phyloP scores from a whole-genome alignment of 2,113 vertebrate genomes.

The Shinisaurus crocodilurus region DNA sequence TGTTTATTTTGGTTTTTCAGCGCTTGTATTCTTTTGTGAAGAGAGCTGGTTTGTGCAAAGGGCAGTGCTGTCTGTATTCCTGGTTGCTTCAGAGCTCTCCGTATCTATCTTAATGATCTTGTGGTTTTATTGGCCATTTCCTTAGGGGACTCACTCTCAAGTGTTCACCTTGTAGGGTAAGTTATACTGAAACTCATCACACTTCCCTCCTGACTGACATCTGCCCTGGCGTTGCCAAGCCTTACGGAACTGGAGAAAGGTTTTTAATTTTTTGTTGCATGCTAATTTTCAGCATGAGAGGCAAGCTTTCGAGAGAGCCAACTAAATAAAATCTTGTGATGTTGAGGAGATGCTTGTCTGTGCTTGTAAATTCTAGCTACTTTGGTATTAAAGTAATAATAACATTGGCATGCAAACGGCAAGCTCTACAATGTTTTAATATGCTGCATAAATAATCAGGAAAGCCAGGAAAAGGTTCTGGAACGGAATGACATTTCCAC shows the following conservation, averaged over 20 bases:
- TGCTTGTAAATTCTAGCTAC: constrained; percentile 51
- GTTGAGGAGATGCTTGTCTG: constrained; percentile 51
- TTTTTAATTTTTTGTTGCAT: constrained; percentile 56
- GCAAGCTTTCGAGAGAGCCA: constrained; percentile 29
- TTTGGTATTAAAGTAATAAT: not conserved
- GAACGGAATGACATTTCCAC: not conserved
- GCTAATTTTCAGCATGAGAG: constrained; percentile 61
- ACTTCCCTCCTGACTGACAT: constrained; percentile 44
- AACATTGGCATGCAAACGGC: not conserved
- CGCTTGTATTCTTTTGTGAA: not conserved
- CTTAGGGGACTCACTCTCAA: not conserved
- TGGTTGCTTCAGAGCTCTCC: not conserved
- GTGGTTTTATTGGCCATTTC: not conserved
- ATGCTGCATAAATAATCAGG: not conserved
- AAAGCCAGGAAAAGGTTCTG: not conserved
- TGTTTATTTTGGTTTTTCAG: too few species aligned
- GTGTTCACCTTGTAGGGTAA: constrained; percentile 50
- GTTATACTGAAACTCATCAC: constrained; percentile 40
- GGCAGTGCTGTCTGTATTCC: not conserved
- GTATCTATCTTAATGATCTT: not conserved
- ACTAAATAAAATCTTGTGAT: constrained; percentile 53
- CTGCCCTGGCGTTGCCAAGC: constrained; percentile 63
- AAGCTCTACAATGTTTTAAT: constrained; percentile 46
- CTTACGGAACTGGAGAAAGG: constrained; percentile 68
- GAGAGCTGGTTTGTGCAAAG: too few species aligned